A percentile compares a stretch with the other conserved stretches of the same genome.
These are phyloP conservation scores for Nephila pilipes DNA, from an alignment of 1,140 invertebrate genomes.

Conservation along the genomic window DNA sequence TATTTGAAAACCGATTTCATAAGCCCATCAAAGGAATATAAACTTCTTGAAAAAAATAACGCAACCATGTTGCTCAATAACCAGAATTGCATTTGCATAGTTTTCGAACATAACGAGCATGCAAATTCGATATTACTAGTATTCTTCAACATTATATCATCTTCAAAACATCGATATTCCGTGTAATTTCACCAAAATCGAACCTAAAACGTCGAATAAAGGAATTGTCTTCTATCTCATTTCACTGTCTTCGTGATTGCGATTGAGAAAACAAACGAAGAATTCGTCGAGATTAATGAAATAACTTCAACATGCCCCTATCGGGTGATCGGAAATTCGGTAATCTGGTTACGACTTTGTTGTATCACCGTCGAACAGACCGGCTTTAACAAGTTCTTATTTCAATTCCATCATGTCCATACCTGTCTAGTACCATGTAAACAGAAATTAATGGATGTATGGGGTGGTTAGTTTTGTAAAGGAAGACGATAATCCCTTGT, in stretches of 20 bases:
- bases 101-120: not conserved
- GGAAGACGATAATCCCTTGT: not conserved
- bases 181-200: not conserved
- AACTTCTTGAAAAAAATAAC: too few species aligned
- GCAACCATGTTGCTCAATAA: too few species aligned
- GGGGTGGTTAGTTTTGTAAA: not conserved
- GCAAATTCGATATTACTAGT: not conserved
- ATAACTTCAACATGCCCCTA: not conserved
- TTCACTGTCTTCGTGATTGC: conserved; percentile 1
- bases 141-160: not conserved
- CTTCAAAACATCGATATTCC: not conserved
- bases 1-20: too few species aligned
- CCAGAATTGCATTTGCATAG: too few species aligned
- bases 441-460: not conserved
- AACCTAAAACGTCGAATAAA: not conserved
- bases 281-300: conserved; percentile 20
- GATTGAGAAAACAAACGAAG: conserved; percentile 20
- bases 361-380: not conserved
- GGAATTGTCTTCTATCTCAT: not conserved
- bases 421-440: not conserved
- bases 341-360: conserved; percentile 24
- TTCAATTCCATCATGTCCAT: not conserved
- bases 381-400: conserved; percentile 2
- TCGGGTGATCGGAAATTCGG: conserved; percentile 3
- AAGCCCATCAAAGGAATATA: too few species aligned